Conservation (phyloP, 92 coral and sea anemone genomes). For the Epizoanthus rinbou region DNA sequence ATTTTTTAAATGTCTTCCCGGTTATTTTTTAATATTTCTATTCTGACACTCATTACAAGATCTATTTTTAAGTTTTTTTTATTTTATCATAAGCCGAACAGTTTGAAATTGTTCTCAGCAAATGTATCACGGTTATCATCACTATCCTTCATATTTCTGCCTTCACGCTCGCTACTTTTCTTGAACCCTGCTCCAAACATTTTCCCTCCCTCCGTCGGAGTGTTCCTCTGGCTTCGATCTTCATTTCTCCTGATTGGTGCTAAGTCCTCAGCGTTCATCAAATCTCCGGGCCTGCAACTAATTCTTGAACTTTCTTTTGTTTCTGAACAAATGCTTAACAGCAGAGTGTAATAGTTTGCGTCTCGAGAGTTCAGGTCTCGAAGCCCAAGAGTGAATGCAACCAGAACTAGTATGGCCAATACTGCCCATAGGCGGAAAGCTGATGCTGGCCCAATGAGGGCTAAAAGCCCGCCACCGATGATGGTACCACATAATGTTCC, state of each 20-base stretch:
- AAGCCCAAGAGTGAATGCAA: constrained; percentile 70
- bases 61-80: not conserved
- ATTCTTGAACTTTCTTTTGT: not conserved
- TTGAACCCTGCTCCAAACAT: not conserved
- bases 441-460: constrained; percentile 67
- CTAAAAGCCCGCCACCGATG: constrained; percentile 66
- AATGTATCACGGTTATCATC: constrained; percentile 17
- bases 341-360: constrained; percentile 63
- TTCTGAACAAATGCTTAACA: constrained; percentile 49
- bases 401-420: constrained; percentile 54
- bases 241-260: constrained; percentile 21
- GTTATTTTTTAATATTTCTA: not conserved
- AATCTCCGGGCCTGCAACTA: not conserved
- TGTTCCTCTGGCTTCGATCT: constrained; percentile 4
- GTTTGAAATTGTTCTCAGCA: constrained; percentile 5
- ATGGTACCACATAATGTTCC: constrained; percentile 70
- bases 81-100: constrained; percentile 21
- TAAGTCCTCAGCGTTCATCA: not conserved
- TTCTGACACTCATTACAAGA: too few relatives aligned
- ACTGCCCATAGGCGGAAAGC: constrained; percentile 84
- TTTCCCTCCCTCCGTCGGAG: not conserved
- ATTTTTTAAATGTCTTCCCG: too few relatives aligned
- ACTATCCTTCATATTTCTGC: not conserved
- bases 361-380: constrained; percentile 66
- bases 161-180: not conserved